A percentile compares a stretch with the other conserved stretches of the same genome.
phyloP scores from a whole-genome alignment of 2,797 vertebrate genomes.

The Syngnathus acus region DNA sequence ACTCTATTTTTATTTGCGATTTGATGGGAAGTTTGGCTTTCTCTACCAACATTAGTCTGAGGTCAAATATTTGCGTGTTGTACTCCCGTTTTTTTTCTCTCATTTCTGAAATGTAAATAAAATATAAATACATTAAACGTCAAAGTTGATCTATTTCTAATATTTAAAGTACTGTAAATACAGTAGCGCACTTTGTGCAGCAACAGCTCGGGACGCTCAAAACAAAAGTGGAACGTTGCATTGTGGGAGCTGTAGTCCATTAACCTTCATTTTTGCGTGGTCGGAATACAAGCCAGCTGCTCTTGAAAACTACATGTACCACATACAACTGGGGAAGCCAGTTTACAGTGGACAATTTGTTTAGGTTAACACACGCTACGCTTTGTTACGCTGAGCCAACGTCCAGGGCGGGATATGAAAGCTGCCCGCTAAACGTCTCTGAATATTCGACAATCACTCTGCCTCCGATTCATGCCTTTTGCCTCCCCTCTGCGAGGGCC shows the following conservation, averaged over 20 bases:
- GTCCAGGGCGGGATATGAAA: constrained; percentile 30
- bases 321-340: not conserved
- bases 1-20: constrained; percentile 46
- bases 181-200: not conserved
- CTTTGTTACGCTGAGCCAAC: constrained; percentile 49
- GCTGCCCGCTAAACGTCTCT: constrained; percentile 9
- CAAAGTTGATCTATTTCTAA: not conserved
- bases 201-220: constrained; percentile 1
- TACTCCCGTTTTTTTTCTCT: constrained; percentile 41
- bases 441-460: constrained; percentile 19
- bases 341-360: constrained; percentile 57
- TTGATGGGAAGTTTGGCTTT: constrained; percentile 46
- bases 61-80: constrained; percentile 28
- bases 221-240: constrained; percentile 31
- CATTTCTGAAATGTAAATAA: constrained; percentile 76
- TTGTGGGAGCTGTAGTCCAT: constrained; percentile 55
- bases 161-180: not conserved
- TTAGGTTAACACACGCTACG: constrained; percentile 56
- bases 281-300: rapidly evolving
- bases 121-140: constrained; percentile 45
- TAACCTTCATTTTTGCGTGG: rapidly evolving
- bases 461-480: constrained; percentile 23
- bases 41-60: constrained; percentile 38
- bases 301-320: constrained; percentile 63
- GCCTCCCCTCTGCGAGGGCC: constrained; percentile 21